Percentiles rank a stretch among this genome's conserved stretches.
Evolutionary conservation across 2,888 invertebrate species (phyloP).

Genomic region (Phyllotreta striolata): DNA sequence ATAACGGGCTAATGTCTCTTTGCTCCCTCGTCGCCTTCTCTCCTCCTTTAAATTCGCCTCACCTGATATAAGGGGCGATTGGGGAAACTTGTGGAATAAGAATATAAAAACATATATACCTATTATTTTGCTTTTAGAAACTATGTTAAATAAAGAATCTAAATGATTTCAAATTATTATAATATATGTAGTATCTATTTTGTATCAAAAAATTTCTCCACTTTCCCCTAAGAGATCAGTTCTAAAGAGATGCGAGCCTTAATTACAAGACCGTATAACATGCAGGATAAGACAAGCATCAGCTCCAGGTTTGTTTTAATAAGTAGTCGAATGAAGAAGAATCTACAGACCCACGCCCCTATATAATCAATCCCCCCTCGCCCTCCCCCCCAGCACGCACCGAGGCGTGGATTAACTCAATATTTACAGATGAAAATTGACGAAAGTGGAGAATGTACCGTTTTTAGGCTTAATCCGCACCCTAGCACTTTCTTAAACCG

Average conservation of each 20-base stretch:
- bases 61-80: conserved; percentile 35
- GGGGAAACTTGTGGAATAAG: conserved; percentile 6
- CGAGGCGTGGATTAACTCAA: conserved; percentile 59
- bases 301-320: conserved; percentile 60
- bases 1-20: conserved; percentile 43
- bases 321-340: conserved; percentile 55
- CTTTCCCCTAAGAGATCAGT: conserved; percentile 27
- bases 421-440: conserved; percentile 63
- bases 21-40: conserved; percentile 32
- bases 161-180: too few species aligned
- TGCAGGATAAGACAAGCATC: conserved; percentile 56
- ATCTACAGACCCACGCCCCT: conserved; percentile 20
- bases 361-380: conserved; percentile 17
- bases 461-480: conserved; percentile 40
- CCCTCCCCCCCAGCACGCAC: conserved; percentile 36
- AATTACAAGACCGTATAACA: conserved; percentile 56
- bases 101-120: too few species aligned
- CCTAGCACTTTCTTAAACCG: conserved; percentile 23
- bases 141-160: too few species aligned
- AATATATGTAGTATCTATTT: too few species aligned
- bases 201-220: conserved; percentile 34
- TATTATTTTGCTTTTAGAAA: too few species aligned
- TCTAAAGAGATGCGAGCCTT: conserved; percentile 48
- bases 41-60: conserved; percentile 33
- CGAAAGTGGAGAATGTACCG: conserved; percentile 50